Evolutionary conservation across 2,888 invertebrate genomes (phyloP).

Genomic region (Agrochola circellaris): DNA sequence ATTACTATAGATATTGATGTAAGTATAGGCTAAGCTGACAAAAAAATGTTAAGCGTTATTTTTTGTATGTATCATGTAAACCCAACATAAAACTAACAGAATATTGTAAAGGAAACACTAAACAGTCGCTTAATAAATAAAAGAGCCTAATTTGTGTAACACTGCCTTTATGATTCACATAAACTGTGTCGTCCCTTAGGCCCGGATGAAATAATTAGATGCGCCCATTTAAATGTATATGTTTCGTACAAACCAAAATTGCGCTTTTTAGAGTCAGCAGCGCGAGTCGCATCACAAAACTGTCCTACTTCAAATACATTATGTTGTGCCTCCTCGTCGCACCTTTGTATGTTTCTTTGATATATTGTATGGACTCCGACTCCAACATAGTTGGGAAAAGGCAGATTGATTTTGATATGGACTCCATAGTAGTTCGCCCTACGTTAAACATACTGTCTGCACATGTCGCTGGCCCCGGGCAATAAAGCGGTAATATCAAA

Average conservation of each 20-base stretch:
- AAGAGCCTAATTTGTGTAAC: neutral
- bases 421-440: no score
- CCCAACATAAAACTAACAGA: slow-evolving; percentile 1
- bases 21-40: neutral
- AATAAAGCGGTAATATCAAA: no score
- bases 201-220: neutral
- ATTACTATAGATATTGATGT: neutral
- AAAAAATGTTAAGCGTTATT: neutral
- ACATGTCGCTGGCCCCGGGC: no score
- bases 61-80: neutral
- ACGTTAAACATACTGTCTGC: neutral
- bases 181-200: neutral
- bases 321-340: neutral
- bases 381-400: no score
- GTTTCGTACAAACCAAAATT: neutral
- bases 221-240: neutral
- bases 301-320: neutral
- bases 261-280: no score
- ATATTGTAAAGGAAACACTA: neutral
- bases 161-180: neutral
- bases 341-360: no score
- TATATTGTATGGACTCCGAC: neutral
- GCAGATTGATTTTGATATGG: no score
- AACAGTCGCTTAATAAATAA: neutral
- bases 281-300: neutral